Evolutionary conservation across 2,888 invertebrate species (phyloP).

Genomic region (Xanthorhoe spadicearia): DNA sequence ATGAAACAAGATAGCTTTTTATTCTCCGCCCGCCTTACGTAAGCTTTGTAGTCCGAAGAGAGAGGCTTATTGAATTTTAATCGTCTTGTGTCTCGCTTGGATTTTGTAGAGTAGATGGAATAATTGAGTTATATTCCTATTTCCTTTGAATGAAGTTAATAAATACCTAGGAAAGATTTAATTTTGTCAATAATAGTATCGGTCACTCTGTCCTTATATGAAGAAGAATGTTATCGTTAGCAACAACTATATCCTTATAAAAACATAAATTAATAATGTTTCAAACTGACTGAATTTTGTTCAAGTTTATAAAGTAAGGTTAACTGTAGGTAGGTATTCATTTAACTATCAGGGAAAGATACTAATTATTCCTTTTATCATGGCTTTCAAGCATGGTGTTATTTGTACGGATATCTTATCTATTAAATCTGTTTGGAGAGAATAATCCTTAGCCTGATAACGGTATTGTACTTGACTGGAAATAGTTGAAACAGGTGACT

Average conservation of each 20-base stretch:
- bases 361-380: slow-evolving; percentile 43
- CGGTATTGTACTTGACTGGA: slow-evolving; percentile 49
- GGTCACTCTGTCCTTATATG: too few species aligned
- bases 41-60: slow-evolving; percentile 46
- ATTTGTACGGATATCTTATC: slow-evolving; percentile 36
- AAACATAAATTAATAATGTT: too few species aligned
- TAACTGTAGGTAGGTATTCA: background rate
- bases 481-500: slow-evolving; percentile 34
- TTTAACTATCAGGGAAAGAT: slow-evolving; percentile 3
- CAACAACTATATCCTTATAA: too few species aligned
- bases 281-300: background rate
- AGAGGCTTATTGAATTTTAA: slow-evolving; percentile 67
- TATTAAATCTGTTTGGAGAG: slow-evolving; percentile 61
- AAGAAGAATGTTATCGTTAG: too few species aligned
- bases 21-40: slow-evolving; percentile 56
- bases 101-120: slow-evolving; percentile 34
- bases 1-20: slow-evolving; percentile 2
- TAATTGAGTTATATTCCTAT: background rate
- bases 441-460: slow-evolving; percentile 68
- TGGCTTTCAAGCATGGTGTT: slow-evolving; percentile 24
- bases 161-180: too few species aligned
- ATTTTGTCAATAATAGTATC: too few species aligned
- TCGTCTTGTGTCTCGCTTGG: slow-evolving; percentile 46
- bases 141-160: too few species aligned
- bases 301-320: background rate